These are phyloP conservation scores for Pediacus dermestoides DNA, from an alignment of 2,888 invertebrate species.

Conservation along the genomic window DNA sequence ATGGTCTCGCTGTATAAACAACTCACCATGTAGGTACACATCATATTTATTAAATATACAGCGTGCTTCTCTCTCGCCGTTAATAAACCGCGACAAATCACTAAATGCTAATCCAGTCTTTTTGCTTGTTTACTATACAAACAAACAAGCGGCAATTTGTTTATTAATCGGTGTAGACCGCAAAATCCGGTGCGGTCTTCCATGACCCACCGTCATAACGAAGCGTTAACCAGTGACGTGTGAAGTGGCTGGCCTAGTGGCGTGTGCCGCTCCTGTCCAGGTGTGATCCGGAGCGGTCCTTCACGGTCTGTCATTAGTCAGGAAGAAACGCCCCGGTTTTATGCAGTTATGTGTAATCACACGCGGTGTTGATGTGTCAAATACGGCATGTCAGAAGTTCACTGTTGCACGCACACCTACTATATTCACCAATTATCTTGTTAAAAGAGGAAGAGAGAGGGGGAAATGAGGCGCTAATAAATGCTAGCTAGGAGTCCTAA, in stretches of 20 bases:
- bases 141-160: slow-evolving; percentile 3
- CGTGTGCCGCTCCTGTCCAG: slow-evolving; percentile 25
- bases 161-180: slow-evolving; percentile 5
- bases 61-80: no score
- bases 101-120: slow-evolving; percentile 3
- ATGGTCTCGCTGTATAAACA: no score
- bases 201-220: not conserved
- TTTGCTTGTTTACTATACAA: slow-evolving; percentile 4
- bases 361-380: slow-evolving; percentile 41
- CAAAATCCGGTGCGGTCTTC: slow-evolving; percentile 4
- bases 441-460: no score
- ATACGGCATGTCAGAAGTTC: slow-evolving; percentile 37
- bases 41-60: no score
- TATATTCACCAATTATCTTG: slow-evolving; percentile 22
- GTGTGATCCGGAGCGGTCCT: slow-evolving; percentile 28
- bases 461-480: no score
- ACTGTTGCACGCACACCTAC: slow-evolving; percentile 33
- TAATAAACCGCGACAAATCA: no score
- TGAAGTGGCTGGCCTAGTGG: slow-evolving; percentile 1
- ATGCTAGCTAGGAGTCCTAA: no score
- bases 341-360: slow-evolving; percentile 40
- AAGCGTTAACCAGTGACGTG: not conserved
- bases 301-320: slow-evolving; percentile 38
- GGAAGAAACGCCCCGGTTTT: slow-evolving; percentile 42
- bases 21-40: no score